Evolutionary conservation across 1,140 invertebrate genomes (phyloP).

Genomic region (Drosophila orosa): DNA sequence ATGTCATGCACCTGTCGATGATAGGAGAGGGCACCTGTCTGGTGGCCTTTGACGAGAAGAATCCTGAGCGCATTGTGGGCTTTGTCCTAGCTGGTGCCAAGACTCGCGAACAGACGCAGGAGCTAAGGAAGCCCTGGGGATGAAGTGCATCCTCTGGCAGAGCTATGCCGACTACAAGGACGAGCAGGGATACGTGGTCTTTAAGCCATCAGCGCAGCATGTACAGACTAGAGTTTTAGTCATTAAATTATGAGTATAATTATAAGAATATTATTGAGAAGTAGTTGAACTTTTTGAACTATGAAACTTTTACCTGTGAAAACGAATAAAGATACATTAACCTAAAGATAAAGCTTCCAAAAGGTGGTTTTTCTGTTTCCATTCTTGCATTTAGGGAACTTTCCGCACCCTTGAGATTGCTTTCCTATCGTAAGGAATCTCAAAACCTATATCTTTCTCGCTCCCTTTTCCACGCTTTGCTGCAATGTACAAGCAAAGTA

Average conservation of each 20-base stretch:
- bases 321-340: too few relatives aligned
- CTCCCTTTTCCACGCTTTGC: neutral
- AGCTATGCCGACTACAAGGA: slow-evolving; percentile 1
- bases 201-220: neutral
- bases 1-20: neutral
- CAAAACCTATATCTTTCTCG: neutral
- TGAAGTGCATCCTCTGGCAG: neutral
- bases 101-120: neutral
- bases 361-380: too few relatives aligned
- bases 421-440: too few relatives aligned
- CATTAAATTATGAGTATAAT: neutral
- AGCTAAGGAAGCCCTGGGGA: neutral
- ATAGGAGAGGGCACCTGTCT: neutral
- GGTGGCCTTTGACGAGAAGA: neutral
- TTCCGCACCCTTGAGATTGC: too few relatives aligned
- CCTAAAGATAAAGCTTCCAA: too few relatives aligned
- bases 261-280: neutral
- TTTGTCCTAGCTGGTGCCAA: neutral
- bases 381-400: too few relatives aligned
- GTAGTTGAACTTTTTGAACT: neutral
- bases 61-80: neutral
- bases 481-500: neutral
- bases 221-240: neutral
- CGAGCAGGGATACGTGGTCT: neutral
- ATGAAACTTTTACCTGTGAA: too few relatives aligned